Evolutionary conservation across 2,888 invertebrate genomes (phyloP), one percentile per base, ranked within the genome.

Genomic region (Sussaba pulchella): DNA sequence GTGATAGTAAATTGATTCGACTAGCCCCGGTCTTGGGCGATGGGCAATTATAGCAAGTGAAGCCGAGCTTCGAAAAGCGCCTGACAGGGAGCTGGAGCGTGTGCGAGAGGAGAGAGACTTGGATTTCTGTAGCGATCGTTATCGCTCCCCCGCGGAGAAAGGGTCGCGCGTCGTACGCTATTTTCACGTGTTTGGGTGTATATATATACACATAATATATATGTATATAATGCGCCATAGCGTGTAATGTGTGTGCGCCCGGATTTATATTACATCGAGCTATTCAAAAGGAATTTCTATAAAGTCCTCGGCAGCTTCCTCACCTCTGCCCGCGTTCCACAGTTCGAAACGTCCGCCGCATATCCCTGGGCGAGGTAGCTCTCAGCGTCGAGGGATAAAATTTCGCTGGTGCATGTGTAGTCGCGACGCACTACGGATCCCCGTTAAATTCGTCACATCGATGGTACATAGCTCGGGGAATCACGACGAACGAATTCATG

Each of bases 81-180:
- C n/a, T 61, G 61, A 61, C 31, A 59, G 59, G 59, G 59, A 19
- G 19, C 1, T 6, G 61, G 36, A 21, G 21, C n/a, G 61, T n/a
- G n/a, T 19, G 21, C 5, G 61, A 21, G 19, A 41, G 39, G 41
- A 36, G n/a, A 61, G 21, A 31, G 67, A 24, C 52, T 9, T 26
- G 52, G 52, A 69, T 69, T 69, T 69, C 69, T 69, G 54, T 43
- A 52, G 54, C 54, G 69, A 69, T 69, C 69, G 69, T 69, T 69
- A 69, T 69, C 54, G 52, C 54, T 41, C 43, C 41, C 39, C 41
- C 19, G 24, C 17, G 24, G 43, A 64, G 64, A 64, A 64, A 66
- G 19, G 66, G 50, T 47, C 47, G 64, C 45, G 47, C 47, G 66
- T 31, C 47, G 45, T 12, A 43, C 64, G 47, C 39, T 17, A 21